Evolutionary conservation across 1,140 invertebrate species (phyloP).

Genomic region (Diorhabda elongata): DNA sequence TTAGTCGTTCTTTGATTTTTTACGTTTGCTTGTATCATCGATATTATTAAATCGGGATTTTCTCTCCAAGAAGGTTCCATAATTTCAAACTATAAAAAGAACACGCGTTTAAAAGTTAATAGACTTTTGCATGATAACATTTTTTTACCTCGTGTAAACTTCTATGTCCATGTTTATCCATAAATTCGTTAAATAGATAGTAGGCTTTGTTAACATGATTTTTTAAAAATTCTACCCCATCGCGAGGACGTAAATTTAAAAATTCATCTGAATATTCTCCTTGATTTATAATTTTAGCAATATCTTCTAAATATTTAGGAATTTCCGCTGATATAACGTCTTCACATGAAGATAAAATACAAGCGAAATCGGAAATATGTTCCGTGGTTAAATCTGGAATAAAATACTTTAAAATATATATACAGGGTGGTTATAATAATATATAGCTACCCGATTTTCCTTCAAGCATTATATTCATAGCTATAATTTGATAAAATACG

Average conservation of each 20-base stretch:
- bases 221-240: slow-evolving; percentile 57
- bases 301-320: slow-evolving; percentile 51
- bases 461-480: slow-evolving; percentile 52
- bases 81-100: slow-evolving; percentile 60
- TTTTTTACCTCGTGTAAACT: slow-evolving; percentile 63
- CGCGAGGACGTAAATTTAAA: slow-evolving; percentile 49
- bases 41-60: slow-evolving; percentile 59
- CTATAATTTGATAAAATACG: slow-evolving; percentile 53
- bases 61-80: slow-evolving; percentile 62
- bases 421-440: neutral
- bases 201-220: slow-evolving; percentile 52
- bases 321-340: slow-evolving; percentile 70
- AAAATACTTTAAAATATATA: neutral
- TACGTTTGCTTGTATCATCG: slow-evolving; percentile 55
- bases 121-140: neutral
- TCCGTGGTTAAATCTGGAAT: slow-evolving; percentile 55
- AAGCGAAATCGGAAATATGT: slow-evolving; percentile 58
- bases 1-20: slow-evolving; percentile 32
- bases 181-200: slow-evolving; percentile 55
- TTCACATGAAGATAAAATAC: slow-evolving; percentile 60
- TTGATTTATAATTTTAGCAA: slow-evolving; percentile 52
- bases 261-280: slow-evolving; percentile 53
- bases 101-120: neutral
- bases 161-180: slow-evolving; percentile 71
- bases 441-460: slow-evolving; percentile 46